phyloP scores from a whole-genome alignment of 2,888 invertebrate genomes.

The Athalia rosae region DNA sequence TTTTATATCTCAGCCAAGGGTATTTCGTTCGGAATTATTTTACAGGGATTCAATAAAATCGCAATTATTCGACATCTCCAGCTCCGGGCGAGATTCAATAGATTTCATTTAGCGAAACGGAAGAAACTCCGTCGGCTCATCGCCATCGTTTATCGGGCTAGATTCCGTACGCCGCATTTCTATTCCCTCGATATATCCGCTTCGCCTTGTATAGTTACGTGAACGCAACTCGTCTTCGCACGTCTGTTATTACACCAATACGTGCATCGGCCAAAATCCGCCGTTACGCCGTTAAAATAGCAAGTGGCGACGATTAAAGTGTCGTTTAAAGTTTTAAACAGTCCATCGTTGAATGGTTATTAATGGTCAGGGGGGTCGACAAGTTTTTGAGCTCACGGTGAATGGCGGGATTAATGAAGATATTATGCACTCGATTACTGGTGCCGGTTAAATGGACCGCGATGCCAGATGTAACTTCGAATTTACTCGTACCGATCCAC shows the following conservation, averaged over 20 bases:
- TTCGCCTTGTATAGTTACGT: neutral
- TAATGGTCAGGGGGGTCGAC: neutral
- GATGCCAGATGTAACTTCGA: slow-evolving; percentile 45
- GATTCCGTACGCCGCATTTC: slow-evolving; percentile 6
- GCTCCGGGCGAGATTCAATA: slow-evolving; percentile 3
- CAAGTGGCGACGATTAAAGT: slow-evolving; percentile 51
- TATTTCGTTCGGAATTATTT: neutral
- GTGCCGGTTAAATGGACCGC: slow-evolving; percentile 53
- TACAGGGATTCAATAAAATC: neutral
- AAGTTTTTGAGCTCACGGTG: neutral
- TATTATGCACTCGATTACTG: slow-evolving; percentile 53
- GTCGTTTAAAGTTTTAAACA: slow-evolving; percentile 52
- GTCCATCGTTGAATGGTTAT: slow-evolving; percentile 33
- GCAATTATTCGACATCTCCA: slow-evolving; percentile 7
- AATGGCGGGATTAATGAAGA: slow-evolving; percentile 51
- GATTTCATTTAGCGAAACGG: neutral
- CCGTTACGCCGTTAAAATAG: neutral
- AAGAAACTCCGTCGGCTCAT: neutral
- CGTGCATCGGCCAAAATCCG: too few species aligned
- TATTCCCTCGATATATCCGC: slow-evolving; percentile 26
- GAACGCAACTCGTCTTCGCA: slow-evolving; percentile 14
- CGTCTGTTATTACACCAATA: neutral
- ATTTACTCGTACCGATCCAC: neutral
- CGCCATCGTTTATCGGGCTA: slow-evolving; percentile 25
- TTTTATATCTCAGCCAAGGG: neutral